These are phyloP conservation scores for Campylomormyrus numenius DNA, from an alignment of 2,113 vertebrate species.

Conservation along the genomic window DNA sequence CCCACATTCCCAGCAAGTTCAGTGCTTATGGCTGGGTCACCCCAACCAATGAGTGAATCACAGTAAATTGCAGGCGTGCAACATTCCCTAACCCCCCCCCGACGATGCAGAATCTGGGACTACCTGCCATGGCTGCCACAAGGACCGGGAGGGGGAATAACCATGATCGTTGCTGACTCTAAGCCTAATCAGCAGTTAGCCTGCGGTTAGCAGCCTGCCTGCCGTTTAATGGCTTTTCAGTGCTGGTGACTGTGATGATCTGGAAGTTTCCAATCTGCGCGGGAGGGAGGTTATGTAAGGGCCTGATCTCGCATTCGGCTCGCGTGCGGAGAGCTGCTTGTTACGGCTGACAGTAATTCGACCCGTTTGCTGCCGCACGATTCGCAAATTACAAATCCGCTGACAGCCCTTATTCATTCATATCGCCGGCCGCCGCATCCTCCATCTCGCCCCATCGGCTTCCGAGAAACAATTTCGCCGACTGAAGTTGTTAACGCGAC, in stretches of 20 bases:
- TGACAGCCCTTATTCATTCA: slow-evolving; percentile 6
- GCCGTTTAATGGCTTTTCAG: not conserved
- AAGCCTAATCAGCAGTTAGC: not conserved
- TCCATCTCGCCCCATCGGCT: not conserved
- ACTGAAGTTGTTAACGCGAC: not conserved
- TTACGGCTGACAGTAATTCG: slow-evolving; percentile 3
- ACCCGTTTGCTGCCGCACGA: not conserved
- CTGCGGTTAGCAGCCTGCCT: not conserved
- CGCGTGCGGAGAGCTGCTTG: not conserved
- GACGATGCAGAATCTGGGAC: not conserved
- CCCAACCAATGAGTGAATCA: not conserved
- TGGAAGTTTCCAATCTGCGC: not conserved
- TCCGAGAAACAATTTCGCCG: not conserved
- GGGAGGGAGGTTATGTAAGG: not conserved
- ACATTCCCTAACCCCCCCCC: not conserved
- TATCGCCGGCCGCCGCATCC: not conserved
- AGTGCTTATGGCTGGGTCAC: not conserved
- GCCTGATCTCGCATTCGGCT: not conserved
- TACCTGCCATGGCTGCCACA: not conserved
- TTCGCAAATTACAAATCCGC: not conserved
- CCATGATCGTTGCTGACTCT: not conserved
- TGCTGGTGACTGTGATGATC: not conserved
- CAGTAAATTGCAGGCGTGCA: not conserved
- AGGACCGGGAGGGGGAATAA: not conserved
- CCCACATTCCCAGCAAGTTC: not conserved